Evolutionary conservation across 2,888 invertebrate species (phyloP).

Genomic region (Oxystoma pomonae): DNA sequence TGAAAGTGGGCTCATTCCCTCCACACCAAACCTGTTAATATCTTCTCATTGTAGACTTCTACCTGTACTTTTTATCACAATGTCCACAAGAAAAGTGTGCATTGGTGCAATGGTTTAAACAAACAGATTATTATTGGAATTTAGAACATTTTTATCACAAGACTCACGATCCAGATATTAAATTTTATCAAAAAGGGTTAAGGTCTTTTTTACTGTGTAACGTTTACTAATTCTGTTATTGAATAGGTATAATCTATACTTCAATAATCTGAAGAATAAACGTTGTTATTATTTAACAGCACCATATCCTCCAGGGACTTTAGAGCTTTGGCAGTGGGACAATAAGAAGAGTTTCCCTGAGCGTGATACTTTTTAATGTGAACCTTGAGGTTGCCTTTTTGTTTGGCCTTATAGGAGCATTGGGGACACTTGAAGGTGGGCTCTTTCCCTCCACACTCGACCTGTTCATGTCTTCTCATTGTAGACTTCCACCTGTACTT

Average conservation of each 20-base stretch:
- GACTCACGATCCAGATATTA: no score
- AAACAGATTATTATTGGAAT: no score
- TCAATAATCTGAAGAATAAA: no score
- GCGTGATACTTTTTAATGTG: slow-evolving; percentile 46
- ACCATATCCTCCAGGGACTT: slow-evolving; percentile 9
- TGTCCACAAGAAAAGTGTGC: slow-evolving; percentile 73
- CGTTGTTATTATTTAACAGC: slow-evolving; percentile 15
- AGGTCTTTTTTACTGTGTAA: no score
- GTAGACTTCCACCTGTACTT: slow-evolving; percentile 85
- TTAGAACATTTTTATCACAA: no score
- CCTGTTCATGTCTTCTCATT: slow-evolving; percentile 65
- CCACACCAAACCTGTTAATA: slow-evolving; percentile 79
- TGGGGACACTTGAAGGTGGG: slow-evolving; percentile 78
- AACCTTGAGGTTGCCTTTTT: slow-evolving; percentile 76
- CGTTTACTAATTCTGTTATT: no score
- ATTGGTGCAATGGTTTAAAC: slow-evolving; percentile 51
- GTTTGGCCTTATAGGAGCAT: slow-evolving; percentile 78
- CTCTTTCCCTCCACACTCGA: slow-evolving; percentile 78
- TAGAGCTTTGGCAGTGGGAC: not conserved
- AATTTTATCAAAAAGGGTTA: no score
- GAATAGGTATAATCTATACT: no score
- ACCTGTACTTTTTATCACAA: slow-evolving; percentile 81
- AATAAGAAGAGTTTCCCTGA: slow-evolving; percentile 3
- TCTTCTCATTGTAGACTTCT: slow-evolving; percentile 71
- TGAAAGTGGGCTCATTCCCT: slow-evolving; percentile 77